Conservation (phyloP, 2,113 vertebrate species). For the Pionites leucogaster region DNA sequence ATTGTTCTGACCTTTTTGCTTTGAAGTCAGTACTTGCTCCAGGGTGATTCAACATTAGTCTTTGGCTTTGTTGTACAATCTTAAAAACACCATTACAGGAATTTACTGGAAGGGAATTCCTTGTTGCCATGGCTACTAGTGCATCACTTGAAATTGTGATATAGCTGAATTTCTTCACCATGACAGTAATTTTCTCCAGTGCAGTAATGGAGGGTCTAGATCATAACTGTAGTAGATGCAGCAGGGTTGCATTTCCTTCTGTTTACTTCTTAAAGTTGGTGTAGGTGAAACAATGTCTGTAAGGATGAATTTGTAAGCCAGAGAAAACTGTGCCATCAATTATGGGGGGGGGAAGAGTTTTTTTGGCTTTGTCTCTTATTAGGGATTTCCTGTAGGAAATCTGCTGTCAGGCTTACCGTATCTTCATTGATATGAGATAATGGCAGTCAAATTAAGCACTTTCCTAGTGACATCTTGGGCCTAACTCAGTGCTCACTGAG, state of each 20-base stretch:
- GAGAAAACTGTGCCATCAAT: background rate
- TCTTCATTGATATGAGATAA: background rate
- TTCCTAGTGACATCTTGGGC: background rate
- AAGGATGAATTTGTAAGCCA: background rate
- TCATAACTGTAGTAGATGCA: background rate
- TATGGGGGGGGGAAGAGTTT: too few relatives aligned
- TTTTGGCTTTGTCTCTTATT: background rate
- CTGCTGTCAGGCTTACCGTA: background rate
- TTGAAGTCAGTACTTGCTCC: conserved; percentile 52
- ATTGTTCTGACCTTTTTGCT: conserved; percentile 38
- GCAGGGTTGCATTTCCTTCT: background rate
- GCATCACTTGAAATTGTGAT: conserved; percentile 34
- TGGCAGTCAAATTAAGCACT: background rate
- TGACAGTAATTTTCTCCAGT: conserved; percentile 38
- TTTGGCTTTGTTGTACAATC: conserved; percentile 56
- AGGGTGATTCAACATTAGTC: conserved; percentile 9
- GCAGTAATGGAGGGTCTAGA: background rate
- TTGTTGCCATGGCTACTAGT: conserved; percentile 38
- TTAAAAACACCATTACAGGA: conserved; percentile 38
- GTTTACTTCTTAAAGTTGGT: background rate
- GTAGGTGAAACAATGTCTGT: background rate
- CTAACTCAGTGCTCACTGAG: background rate
- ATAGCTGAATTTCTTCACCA: conserved; percentile 38
- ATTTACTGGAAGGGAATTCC: conserved; percentile 50
- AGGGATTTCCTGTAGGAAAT: background rate